Evolutionary conservation across 2,888 invertebrate genomes (phyloP), one percentile per base, ranked within the genome.

Genomic region (Aradus depressus): DNA sequence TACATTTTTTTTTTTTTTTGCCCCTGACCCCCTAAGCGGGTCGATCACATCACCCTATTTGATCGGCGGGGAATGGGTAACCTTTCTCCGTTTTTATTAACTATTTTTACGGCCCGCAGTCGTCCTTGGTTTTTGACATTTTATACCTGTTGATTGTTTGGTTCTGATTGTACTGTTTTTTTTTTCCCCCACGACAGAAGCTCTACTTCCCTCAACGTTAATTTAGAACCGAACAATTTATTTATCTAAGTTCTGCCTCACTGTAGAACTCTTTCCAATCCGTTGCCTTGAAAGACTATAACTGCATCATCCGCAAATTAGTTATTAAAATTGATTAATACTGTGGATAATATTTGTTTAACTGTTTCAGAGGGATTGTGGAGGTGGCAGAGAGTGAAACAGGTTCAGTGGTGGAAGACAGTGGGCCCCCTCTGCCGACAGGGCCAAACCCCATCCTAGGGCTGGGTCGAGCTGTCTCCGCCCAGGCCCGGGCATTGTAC

Each of bases 311-410:
- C n/a, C n/a, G 10, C n/a, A 8, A 8, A 37, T 10, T 16, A 12
- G 37, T 23, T 21, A 22, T 18, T 23, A 12, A 19, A 6, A 43
- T 28, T 43, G 2, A 21, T 10, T 6, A 19, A 4, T n/a, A 22
- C 23, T 6, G 18, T 14, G 18, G 25, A 21, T 12, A 19, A 54
- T 44, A 28, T 53, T 19, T 26, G 47, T 55, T 42, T 50, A 14
- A 16, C 42, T 53, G 54, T 58, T 66, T n/a, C 62, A 84, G 77
- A 60, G 84, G 79, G 56, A 84, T 85, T 54, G 83, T 77, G 0
- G 85, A 85, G 66, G 80, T 84, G 2, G 83, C 69, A 16, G 73
- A 73, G 42, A 70, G 70, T 38, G 72, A 70, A 31, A 72, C 71
- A 6, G 59, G 69, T 3, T 66, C 66, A 4, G 54, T 60, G 44